Evolutionary conservation across 53 echinoderm and acorn worm genomes (phyloP), one percentile per base, ranked within the genome.

Genomic region (Patiria pectinifera): DNA sequence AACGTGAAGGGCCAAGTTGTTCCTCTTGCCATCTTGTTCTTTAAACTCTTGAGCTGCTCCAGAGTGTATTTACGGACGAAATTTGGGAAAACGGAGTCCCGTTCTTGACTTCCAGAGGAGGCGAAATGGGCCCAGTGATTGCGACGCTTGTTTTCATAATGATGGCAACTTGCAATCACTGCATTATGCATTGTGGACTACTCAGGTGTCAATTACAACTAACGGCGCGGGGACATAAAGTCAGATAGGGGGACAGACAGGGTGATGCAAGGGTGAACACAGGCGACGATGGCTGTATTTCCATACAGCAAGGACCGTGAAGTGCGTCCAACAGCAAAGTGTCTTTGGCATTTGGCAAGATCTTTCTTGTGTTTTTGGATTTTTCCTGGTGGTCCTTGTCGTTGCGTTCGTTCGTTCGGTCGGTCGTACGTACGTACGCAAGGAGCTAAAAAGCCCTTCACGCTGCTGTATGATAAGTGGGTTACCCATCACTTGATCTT

Each of bases 401-500:
- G 22, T 8, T 83, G 83, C 53, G 53, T 53, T 5, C 53, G 6
- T 53, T 53, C 8, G 53, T 53, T 2, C 53, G 2, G 0, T 8
- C 53, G 53, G 53, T 80, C 18, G 45, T 21, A 83, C 61, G 59
- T 83, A 59, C 83, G n/a, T n/a, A 22, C 24, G 23, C 45, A 77
- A 90, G 81, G 19, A 66, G 66, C 15, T 80, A 80, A 90, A 90
- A 90, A 90, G 90, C 90, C 90, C 90, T 90, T 80, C 14, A 79
- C 90, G 46, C 61, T 63, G 90, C 81, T 24, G 81, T 80, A 80
- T 90, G 90, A 90, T 81, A 81, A 90, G 90, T 90, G 81, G 90
- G 80, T 90, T 90, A 59, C 63, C 80, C 80, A 90, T 81, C 90
- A 90, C 90, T 90, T 90, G 90, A 90, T 90, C 81, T 90, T 80